Conservation (phyloP, 2,888 invertebrate genomes). For the Acronicta aceris region DNA sequence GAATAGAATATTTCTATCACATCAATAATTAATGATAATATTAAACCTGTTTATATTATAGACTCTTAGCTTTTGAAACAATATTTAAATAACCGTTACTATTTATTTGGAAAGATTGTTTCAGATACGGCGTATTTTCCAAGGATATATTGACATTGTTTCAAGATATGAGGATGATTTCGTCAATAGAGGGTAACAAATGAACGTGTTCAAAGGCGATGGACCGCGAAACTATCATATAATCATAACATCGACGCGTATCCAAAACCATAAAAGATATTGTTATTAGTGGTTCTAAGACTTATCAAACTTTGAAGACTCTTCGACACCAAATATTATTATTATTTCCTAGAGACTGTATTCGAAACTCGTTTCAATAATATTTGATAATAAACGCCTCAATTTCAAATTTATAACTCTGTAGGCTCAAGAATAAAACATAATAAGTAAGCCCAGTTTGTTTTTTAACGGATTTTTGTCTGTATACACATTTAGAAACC, state of each 20-base stretch:
- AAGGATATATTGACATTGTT: conserved; percentile 1
- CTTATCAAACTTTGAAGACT: conserved; percentile 21
- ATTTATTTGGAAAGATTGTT: no score
- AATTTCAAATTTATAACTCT: no score
- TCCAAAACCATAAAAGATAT: conserved; percentile 44
- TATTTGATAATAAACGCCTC: neutral
- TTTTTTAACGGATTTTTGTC: no score
- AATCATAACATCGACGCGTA: conserved; percentile 34
- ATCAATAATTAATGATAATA: no score
- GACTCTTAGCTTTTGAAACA: no score
- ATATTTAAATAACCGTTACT: no score
- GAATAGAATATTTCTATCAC: no score
- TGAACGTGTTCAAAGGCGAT: conserved; percentile 15
- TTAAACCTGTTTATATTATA: no score
- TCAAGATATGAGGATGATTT: conserved; percentile 26
- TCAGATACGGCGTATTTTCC: no score
- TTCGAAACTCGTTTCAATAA: neutral
- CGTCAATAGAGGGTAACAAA: conserved; percentile 38
- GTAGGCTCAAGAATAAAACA: no score
- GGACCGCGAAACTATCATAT: conserved; percentile 36
- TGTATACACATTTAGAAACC: no score
- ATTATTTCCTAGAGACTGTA: conserved; percentile 6
- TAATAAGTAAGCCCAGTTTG: no score
- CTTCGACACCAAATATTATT: conserved; percentile 7
- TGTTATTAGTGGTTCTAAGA: conserved; percentile 21